These are phyloP conservation scores for Rhinopomastus cyanomelas DNA, from an alignment of 2,113 vertebrate genomes.

Conservation along the genomic window DNA sequence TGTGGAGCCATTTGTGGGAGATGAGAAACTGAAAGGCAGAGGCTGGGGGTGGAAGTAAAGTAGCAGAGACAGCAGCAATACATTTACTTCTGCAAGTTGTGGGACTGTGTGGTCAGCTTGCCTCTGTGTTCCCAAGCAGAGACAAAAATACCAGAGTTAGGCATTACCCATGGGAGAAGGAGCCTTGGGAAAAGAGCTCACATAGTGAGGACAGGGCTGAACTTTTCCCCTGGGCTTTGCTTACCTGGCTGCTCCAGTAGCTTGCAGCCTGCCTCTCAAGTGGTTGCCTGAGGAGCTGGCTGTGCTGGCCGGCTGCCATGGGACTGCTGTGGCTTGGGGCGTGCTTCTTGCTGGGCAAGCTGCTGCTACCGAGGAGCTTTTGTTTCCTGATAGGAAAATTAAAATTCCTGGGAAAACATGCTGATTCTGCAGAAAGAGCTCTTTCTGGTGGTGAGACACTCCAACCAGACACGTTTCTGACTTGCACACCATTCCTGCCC, in stretches of 20 bases:
- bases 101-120: not conserved
- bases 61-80: not conserved
- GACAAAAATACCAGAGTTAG: not conserved
- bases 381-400: slow-evolving; percentile 29
- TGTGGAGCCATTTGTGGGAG: not conserved
- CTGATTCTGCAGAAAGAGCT: slow-evolving; percentile 7
- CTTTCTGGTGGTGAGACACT: not conserved
- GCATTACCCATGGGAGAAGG: not conserved
- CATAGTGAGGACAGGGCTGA: not conserved
- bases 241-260: not conserved
- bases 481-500: not conserved
- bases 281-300: not conserved
- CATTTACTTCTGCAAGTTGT: not conserved
- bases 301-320: not conserved
- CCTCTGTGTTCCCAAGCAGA: not conserved
- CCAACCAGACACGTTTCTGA: not conserved
- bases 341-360: not conserved
- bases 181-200: not conserved
- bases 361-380: slow-evolving; percentile 6
- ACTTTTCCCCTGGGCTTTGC: not conserved
- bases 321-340: not conserved
- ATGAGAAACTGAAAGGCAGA: not conserved
- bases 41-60: not conserved
- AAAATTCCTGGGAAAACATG: slow-evolving; percentile 17
- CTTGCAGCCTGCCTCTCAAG: not conserved